phyloP scores from a whole-genome alignment of 2,113 vertebrate species.

The Nannobrachium achirus region DNA sequence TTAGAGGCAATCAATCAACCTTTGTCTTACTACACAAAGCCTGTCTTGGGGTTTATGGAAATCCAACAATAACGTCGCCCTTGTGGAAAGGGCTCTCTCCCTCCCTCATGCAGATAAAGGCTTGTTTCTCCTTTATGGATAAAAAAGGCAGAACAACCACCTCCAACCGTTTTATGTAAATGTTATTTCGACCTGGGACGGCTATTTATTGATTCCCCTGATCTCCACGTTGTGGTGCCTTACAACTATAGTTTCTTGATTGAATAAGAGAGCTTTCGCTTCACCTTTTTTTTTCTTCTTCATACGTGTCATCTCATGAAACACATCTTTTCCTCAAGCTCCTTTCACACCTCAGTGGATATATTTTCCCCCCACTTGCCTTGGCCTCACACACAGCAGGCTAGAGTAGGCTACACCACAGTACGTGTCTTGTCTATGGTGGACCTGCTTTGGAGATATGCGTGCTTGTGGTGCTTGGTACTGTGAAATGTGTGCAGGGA shows the following conservation, averaged over 20 bases:
- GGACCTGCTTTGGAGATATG: neutral
- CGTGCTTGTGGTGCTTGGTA: neutral
- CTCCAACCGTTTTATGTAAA: constrained; percentile 32
- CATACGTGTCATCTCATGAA: neutral
- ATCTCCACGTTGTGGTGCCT: constrained; percentile 4
- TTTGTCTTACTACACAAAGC: constrained; percentile 76
- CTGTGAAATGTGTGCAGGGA: too few species aligned
- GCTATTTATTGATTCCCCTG: constrained; percentile 27
- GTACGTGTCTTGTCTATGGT: neutral
- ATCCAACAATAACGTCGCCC: constrained; percentile 65
- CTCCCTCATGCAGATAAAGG: constrained; percentile 17
- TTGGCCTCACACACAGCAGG: neutral
- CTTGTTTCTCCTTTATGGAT: constrained; percentile 19
- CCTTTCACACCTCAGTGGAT: constrained; percentile 16
- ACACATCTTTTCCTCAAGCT: constrained; percentile 15
- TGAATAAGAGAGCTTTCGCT: constrained; percentile 1
- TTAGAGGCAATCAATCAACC: constrained; percentile 80
- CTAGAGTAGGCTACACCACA: neutral
- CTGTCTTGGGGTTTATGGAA: constrained; percentile 75
- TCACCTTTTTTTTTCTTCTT: neutral
- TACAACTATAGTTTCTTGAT: constrained; percentile 12
- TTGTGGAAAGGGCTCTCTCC: constrained; percentile 48
- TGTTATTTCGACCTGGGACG: constrained; percentile 10
- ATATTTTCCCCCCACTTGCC: constrained; percentile 21
- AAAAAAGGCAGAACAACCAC: constrained; percentile 38